A percentile compares a stretch with the other conserved stretches of the same genome.
Evolutionary conservation across 2,888 invertebrate species (phyloP).

Genomic region (Beris chalybata): DNA sequence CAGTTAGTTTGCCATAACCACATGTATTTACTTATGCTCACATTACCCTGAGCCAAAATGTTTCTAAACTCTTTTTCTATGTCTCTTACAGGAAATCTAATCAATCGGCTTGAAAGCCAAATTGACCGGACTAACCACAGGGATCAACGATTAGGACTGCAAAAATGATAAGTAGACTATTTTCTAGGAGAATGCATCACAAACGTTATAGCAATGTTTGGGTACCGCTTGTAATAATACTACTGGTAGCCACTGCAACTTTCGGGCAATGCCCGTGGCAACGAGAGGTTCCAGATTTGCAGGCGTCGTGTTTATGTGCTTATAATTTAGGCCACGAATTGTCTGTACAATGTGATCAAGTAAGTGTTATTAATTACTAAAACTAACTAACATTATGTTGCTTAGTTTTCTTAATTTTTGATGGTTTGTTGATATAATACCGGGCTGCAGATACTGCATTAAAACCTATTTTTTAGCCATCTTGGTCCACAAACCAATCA

Average conservation of each 20-base stretch:
- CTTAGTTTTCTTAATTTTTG: neutral
- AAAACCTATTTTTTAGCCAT: too few relatives aligned
- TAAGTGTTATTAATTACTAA: constrained; percentile 44
- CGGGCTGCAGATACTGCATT: too few relatives aligned
- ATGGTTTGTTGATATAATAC: too few relatives aligned
- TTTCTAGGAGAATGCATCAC: neutral
- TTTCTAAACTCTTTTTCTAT: neutral
- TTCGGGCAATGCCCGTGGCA: constrained; percentile 85
- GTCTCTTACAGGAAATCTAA: constrained; percentile 14
- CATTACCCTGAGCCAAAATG: too few relatives aligned
- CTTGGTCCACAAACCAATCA: too few relatives aligned
- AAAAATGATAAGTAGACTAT: too few relatives aligned
- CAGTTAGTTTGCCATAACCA: too few relatives aligned
- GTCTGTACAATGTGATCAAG: constrained; percentile 87
- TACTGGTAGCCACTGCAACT: constrained; percentile 43
- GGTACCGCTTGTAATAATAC: constrained; percentile 31
- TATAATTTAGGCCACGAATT: constrained; percentile 82
- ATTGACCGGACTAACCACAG: neutral
- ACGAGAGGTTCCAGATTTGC: constrained; percentile 70
- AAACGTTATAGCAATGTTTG: neutral
- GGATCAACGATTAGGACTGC: too few relatives aligned
- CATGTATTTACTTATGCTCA: too few relatives aligned
- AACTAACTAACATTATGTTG: neutral
- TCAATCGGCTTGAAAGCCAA: constrained; percentile 24
- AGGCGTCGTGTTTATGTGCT: constrained; percentile 84